phyloP scores from a whole-genome alignment of 2,888 invertebrate genomes.

The Artemia sinica region DNA sequence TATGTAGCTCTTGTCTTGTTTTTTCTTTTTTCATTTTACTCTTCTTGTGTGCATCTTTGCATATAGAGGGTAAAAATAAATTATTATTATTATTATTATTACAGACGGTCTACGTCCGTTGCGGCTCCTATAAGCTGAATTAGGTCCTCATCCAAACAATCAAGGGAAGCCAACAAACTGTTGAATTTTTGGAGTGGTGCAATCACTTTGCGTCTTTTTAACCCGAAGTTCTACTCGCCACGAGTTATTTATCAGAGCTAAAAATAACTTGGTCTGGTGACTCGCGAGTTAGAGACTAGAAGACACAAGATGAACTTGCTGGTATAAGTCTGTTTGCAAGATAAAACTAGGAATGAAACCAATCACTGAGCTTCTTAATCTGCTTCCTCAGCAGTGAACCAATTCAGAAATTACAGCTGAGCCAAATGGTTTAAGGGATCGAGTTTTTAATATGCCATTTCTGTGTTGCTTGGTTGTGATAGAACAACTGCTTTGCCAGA shows the following conservation, averaged over 20 bases:
- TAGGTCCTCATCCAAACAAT: conserved; percentile 18
- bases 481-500: too few relatives aligned
- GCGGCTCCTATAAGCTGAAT: conserved; percentile 21
- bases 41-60: too few relatives aligned
- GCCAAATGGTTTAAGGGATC: neutral
- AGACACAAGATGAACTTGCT: conserved; percentile 8
- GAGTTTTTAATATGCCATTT: too few relatives aligned
- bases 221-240: conserved; percentile 14
- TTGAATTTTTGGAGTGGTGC: conserved; percentile 16
- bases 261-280: neutral
- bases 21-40: too few relatives aligned
- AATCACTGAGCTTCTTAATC: neutral
- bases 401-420: conserved; percentile 4
- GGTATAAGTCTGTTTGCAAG: conserved; percentile 2
- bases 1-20: too few relatives aligned
- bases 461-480: too few relatives aligned
- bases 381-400: conserved; percentile 7
- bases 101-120: conserved; percentile 19
- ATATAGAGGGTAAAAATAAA: too few relatives aligned
- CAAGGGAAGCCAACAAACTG: conserved; percentile 7
- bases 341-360: conserved; percentile 13
- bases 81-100: neutral
- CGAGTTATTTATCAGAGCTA: neutral
- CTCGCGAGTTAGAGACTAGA: conserved; percentile 7
- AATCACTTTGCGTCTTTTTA: conserved; percentile 17